A percentile compares a stretch with the other conserved stretches of the same genome.
Evolutionary conservation across 2,888 invertebrate genomes (phyloP).

Genomic region (Tinea trinotella): DNA sequence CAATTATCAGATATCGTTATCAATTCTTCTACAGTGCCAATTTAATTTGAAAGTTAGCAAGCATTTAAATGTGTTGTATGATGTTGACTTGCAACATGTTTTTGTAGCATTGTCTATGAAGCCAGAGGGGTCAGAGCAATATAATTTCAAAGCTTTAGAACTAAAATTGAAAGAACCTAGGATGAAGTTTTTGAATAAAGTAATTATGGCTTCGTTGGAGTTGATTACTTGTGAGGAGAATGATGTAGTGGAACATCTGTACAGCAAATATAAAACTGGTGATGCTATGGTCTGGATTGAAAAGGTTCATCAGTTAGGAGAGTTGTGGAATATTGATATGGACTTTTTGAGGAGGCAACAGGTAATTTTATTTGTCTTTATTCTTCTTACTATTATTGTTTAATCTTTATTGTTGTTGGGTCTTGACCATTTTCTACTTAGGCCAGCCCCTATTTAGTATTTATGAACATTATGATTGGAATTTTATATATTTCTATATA

Average conservation of each 20-base stretch:
- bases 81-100: slow-evolving; percentile 77
- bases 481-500: no score
- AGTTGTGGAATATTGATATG: slow-evolving; percentile 82
- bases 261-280: slow-evolving; percentile 35
- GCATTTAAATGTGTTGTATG: slow-evolving; percentile 83
- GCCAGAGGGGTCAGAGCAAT: slow-evolving; percentile 58
- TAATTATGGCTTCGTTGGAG: slow-evolving; percentile 82
- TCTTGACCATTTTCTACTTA: no score
- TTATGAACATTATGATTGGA: no score
- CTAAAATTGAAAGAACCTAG: slow-evolving; percentile 77
- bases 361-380: no score
- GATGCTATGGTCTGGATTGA: slow-evolving; percentile 78
- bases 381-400: neutral
- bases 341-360: slow-evolving; percentile 84
- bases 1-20: slow-evolving; percentile 84
- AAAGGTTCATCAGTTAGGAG: slow-evolving; percentile 78
- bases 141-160: slow-evolving; percentile 77
- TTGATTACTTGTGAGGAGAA: slow-evolving; percentile 75
- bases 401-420: no score
- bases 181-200: slow-evolving; percentile 80
- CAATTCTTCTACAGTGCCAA: slow-evolving; percentile 83
- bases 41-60: slow-evolving; percentile 83
- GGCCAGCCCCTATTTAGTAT: no score
- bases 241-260: slow-evolving; percentile 55
- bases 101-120: slow-evolving; percentile 58